Percentiles rank a stretch among this genome's conserved stretches.
These are phyloP conservation scores for Fistularia commersonii DNA, from an alignment of 2,797 vertebrate species.

Conservation along the genomic window DNA sequence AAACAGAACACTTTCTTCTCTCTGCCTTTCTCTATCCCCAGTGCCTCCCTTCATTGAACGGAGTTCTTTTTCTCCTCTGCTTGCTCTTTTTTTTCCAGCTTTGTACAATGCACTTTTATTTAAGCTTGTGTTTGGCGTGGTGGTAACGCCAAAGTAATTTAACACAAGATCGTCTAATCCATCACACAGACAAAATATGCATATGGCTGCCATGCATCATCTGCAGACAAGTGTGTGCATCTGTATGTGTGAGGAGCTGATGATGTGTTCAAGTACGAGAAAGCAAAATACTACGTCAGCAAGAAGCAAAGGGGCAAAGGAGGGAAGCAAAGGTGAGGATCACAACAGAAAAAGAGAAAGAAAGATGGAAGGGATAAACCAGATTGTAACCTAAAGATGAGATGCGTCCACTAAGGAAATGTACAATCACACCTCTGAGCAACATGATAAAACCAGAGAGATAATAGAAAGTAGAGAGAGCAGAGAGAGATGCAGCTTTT, in stretches of 20 bases:
- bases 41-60: too few species aligned
- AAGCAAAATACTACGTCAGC: conserved; percentile 29
- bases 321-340: background rate
- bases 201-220: conserved; percentile 35
- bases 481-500: conserved; percentile 47
- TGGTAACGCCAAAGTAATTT: too few species aligned
- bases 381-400: conserved; percentile 20
- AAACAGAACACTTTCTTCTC: too few species aligned
- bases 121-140: conserved; percentile 23
- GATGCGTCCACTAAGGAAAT: conserved; percentile 29
- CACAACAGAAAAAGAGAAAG: conserved; percentile 7
- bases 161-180: too few species aligned
- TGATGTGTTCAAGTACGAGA: conserved; percentile 21
- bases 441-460: conserved; percentile 31
- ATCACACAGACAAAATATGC: conserved; percentile 45
- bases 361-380: conserved; percentile 30
- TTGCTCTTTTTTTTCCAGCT: conserved; percentile 10
- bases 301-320: conserved; percentile 11
- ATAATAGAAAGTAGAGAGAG: conserved; percentile 34
- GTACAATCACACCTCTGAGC: conserved; percentile 20
- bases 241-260: background rate
- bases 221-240: conserved; percentile 10
- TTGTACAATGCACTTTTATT: conserved; percentile 20
- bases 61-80: background rate
- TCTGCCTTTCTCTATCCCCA: too few species aligned